Conservation (phyloP, 1,140 invertebrate genomes). For the Thaumatotibia leucotreta region DNA sequence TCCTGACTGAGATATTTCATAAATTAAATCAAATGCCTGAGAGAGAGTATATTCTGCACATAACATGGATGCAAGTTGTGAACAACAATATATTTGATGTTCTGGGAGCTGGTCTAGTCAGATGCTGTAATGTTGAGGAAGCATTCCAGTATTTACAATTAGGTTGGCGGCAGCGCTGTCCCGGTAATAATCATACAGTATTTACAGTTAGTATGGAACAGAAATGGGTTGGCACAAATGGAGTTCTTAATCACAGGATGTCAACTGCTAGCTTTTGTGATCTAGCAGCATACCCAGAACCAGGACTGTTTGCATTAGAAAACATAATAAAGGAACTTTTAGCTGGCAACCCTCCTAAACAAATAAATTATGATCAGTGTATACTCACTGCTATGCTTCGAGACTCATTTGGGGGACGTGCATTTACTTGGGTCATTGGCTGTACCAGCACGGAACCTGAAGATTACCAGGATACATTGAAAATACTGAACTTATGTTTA, state of each 20-base stretch:
- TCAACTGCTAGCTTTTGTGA: constrained; percentile 85
- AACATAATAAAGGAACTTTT: constrained; percentile 79
- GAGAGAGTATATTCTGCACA: constrained; percentile 78
- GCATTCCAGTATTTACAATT: constrained; percentile 77
- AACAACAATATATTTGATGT: constrained; percentile 77
- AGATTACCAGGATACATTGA: constrained; percentile 80
- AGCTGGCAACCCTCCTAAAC: constrained; percentile 76
- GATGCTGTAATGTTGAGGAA: constrained; percentile 75
- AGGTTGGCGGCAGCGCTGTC: constrained; percentile 61
- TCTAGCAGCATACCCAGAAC: constrained; percentile 79
- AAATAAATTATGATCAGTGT: constrained; percentile 80
- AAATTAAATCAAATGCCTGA: constrained; percentile 79
- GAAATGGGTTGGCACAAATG: constrained; percentile 79
- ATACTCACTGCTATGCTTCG: constrained; percentile 81
- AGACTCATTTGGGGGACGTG: constrained; percentile 83
- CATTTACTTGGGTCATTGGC: constrained; percentile 81
- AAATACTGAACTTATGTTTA: constrained; percentile 79
- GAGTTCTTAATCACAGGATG: constrained; percentile 76
- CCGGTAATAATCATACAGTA: constrained; percentile 77
- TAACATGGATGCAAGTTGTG: constrained; percentile 82
- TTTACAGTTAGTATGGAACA: constrained; percentile 84
- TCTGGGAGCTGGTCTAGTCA: constrained; percentile 75
- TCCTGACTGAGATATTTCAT: constrained; percentile 84
- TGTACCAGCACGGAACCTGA: constrained; percentile 80
- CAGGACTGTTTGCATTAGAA: constrained; percentile 79